A percentile compares a stretch with the other conserved stretches of the same genome.
Conservation (phyloP, 2,113 vertebrate species). For the Arvicanthis niloticus region DNA sequence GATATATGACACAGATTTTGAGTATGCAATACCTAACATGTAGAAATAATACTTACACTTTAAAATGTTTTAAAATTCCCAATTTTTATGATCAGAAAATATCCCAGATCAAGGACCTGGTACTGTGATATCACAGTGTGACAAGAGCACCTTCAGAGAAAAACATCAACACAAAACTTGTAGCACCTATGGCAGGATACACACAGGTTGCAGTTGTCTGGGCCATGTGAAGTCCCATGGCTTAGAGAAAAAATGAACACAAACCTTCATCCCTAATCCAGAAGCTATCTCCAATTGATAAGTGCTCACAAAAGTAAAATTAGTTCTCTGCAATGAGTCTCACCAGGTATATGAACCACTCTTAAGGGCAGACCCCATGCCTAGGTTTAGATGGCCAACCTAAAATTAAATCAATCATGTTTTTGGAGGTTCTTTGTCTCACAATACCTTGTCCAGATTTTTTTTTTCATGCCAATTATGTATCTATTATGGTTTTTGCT, state of each 20-base stretch:
- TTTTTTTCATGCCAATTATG: background rate
- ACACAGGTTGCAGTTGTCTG: too few relatives aligned
- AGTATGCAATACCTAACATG: background rate
- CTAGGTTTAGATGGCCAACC: background rate
- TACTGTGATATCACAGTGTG: background rate
- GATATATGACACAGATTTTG: background rate
- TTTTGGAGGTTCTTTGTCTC: background rate
- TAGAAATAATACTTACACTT: background rate
- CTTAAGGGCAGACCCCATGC: background rate
- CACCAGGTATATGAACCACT: background rate
- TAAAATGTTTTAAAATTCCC: background rate
- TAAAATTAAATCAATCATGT: background rate
- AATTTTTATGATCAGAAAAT: background rate
- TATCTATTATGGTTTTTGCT: background rate
- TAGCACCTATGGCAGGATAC: background rate
- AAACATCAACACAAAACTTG: background rate
- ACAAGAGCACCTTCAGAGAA: background rate
- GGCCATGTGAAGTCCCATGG: background rate
- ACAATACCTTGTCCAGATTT: background rate
- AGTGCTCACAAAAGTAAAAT: background rate
- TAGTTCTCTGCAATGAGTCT: background rate
- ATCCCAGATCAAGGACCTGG: background rate
- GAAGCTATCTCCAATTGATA: background rate
- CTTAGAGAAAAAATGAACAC: background rate
- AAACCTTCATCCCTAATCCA: background rate